Percentiles rank a stretch among this genome's conserved stretches.
These are phyloP conservation scores for Octodonta nipae DNA, from an alignment of 2,888 invertebrate species.

Conservation along the genomic window DNA sequence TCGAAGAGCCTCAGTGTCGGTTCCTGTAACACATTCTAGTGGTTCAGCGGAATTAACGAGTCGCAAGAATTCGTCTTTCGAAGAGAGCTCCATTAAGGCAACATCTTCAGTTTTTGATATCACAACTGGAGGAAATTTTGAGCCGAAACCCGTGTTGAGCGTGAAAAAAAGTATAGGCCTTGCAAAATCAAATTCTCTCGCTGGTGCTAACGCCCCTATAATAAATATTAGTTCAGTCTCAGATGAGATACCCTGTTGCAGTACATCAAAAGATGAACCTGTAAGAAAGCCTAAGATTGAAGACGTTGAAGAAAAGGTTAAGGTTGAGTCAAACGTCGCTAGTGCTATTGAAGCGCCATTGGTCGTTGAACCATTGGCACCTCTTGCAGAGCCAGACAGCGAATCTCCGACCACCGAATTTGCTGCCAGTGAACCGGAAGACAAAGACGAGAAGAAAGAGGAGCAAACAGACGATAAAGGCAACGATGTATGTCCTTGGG, in stretches of 20 bases:
- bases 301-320: not conserved
- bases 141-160: not conserved
- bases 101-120: not conserved
- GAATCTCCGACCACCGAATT: conserved; percentile 52
- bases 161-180: conserved; percentile 32
- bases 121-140: not conserved
- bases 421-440: conserved; percentile 33
- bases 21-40: conserved; percentile 34
- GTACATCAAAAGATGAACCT: not conserved
- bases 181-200: conserved; percentile 35
- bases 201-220: conserved; percentile 39
- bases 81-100: conserved; percentile 29
- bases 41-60: conserved; percentile 26
- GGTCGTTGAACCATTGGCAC: conserved; percentile 39
- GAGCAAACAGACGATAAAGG: conserved; percentile 41
- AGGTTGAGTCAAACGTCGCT: conserved; percentile 15
- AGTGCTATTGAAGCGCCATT: conserved; percentile 6
- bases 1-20: conserved; percentile 35
- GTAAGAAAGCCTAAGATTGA: conserved; percentile 5
- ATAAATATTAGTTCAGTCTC: conserved; percentile 63
- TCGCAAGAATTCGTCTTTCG: conserved; percentile 37
- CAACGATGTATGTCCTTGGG: conserved; percentile 87
- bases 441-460: conserved; percentile 8
- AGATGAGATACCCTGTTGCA: conserved; percentile 37
- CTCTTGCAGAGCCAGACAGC: conserved; percentile 56